Base-by-base conservation (phyloP, 2,113 vertebrate genomes). In the Pomatorhinus ruficollis region DNA sequence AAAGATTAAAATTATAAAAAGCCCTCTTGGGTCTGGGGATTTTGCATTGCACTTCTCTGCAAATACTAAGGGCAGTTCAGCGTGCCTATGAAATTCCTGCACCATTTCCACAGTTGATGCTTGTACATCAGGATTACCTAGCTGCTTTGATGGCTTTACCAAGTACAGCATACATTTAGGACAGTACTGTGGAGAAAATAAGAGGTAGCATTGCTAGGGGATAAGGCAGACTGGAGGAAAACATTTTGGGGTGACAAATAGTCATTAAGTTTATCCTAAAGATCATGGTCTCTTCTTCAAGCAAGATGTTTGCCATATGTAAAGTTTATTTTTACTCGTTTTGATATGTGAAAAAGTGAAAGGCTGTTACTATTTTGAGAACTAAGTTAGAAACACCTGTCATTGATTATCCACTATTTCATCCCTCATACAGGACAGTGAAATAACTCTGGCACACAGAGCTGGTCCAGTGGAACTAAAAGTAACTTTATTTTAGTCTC, bases 401-500 rank as follows among this genome's bases (percentile, higher is more conserved):
- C 25, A 42, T 1, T 45, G 37, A 57, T 49, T 39, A 63, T 47
- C 31, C 6, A 47, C 40, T 20, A 10, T 45, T 61, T 83, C n/a
- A 53, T 69, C 60, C 18, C 53, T 65, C 19, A 16, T 21, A 70
- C 19, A 86, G 64, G 50, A 47, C 19, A 71, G 12, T 68, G 39
- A 90, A 39, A 66, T 61, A 30, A 74, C n/a, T 69, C 37, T 69
- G 47, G 68, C 60, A 81, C 4, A 7, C 15, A 47, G 15, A 76
- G 19, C 57, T 72, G 42, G 59, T 64, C 49, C 39, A 71, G 40
- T 12, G 27, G 24, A 82, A 19, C 40, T 71, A 49, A 40, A 85
- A 85, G n/a, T 45, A 96, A 72, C 23, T 23, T 74, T 39, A 49
- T 59, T 47, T 91, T 80, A 72, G 53, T 81, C 97, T 98, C 97